A percentile compares a stretch with the other conserved stretches of the same genome.
phyloP scores from a whole-genome alignment of 2,113 vertebrate genomes.

The Rhombomys opimus region DNA sequence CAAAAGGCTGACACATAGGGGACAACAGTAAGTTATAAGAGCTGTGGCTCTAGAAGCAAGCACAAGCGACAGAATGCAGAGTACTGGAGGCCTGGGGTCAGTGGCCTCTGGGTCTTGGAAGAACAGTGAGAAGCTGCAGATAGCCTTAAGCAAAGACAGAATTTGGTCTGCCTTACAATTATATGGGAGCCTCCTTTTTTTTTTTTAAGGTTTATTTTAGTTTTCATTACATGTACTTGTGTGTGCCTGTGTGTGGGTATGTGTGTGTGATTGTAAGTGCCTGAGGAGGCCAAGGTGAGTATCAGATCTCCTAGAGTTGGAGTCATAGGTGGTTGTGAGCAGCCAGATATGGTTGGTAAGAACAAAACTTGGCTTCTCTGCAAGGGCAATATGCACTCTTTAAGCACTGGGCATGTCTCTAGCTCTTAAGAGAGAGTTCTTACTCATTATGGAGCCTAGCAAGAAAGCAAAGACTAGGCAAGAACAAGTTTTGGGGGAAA shows the following conservation, averaged over 20 bases:
- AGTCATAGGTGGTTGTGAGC: neutral
- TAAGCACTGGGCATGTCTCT: neutral
- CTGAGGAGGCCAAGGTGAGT: neutral
- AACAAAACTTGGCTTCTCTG: neutral
- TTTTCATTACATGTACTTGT: neutral
- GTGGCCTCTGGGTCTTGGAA: neutral
- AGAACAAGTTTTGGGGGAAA: too few species aligned
- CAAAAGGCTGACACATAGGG: neutral
- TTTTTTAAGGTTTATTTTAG: neutral
- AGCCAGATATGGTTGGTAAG: neutral
- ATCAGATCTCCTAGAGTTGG: neutral
- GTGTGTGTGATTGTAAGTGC: too few species aligned
- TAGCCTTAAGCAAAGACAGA: neutral
- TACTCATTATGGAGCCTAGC: neutral
- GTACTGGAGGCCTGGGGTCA: accelerated
- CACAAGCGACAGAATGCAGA: accelerated
- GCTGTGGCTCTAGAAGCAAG: neutral
- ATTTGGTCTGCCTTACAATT: neutral
- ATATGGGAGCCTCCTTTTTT: neutral
- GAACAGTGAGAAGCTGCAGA: neutral
- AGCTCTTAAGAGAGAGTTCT: neutral
- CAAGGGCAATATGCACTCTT: neutral
- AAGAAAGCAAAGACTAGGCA: neutral
- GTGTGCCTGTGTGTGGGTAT: neutral
- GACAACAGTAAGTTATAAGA: neutral